Conservation (phyloP, 2,888 invertebrate species). For the Phaonia tiefii region DNA sequence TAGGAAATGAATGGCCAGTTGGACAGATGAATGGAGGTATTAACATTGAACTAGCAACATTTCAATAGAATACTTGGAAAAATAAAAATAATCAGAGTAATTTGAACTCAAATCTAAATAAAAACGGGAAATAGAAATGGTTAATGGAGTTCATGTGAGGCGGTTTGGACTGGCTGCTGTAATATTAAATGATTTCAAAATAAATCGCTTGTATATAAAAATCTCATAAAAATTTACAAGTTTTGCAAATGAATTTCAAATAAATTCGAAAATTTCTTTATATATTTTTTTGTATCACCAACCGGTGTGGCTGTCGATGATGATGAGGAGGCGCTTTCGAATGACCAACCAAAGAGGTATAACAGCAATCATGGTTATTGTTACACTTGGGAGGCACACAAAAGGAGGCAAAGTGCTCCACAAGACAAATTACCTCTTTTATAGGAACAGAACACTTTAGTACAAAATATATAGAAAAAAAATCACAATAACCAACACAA, state of each 20-base stretch:
- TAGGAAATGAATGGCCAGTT: too few species aligned
- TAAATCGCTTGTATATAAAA: too few species aligned
- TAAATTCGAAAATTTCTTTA: conserved; percentile 4
- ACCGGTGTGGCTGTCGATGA: neutral
- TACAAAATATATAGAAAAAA: conserved; percentile 1
- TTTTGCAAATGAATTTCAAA: neutral
- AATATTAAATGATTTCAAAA: too few species aligned
- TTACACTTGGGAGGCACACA: conserved; percentile 46
- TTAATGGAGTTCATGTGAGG: too few species aligned
- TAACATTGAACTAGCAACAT: too few species aligned
- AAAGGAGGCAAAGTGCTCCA: conserved; percentile 45
- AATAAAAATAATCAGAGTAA: too few species aligned
- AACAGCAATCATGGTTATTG: conserved; percentile 64
- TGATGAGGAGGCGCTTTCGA: neutral
- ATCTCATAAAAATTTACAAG: conserved; percentile 3
- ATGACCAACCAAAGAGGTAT: conserved; percentile 49
- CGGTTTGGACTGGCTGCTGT: too few species aligned
- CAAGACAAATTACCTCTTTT: conserved; percentile 63
- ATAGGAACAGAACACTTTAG: conserved; percentile 40
- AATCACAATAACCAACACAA: conserved; percentile 7
- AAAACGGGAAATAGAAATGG: too few species aligned
- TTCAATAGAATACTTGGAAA: too few species aligned
- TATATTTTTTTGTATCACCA: neutral
- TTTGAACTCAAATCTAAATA: too few species aligned
- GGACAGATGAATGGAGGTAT: neutral